phyloP scores from a whole-genome alignment of 2,888 invertebrate species.

The Dilophus febrilis region DNA sequence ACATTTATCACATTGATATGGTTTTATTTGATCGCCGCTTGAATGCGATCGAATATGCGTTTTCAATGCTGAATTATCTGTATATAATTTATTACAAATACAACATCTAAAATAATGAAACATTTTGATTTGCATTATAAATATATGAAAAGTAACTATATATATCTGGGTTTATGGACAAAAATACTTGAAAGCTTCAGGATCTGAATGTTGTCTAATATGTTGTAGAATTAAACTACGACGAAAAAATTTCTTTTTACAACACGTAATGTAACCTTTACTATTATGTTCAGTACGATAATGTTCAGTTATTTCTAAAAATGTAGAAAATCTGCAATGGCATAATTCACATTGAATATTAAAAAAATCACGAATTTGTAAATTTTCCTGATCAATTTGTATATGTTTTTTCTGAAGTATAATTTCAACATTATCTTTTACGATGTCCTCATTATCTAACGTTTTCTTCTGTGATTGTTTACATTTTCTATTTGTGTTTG shows the following conservation, averaged over 20 bases:
- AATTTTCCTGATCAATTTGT: no score
- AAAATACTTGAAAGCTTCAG: conserved; percentile 27
- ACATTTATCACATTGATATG: conserved; percentile 21
- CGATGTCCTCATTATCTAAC: no score
- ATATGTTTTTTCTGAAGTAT: no score
- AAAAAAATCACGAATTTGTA: conserved; percentile 14
- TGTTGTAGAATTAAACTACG: conserved; percentile 25
- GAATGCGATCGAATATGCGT: conserved; percentile 15
- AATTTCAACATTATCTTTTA: no score
- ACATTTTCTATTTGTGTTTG: no score
- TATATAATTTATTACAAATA: conserved; percentile 12
- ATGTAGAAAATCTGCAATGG: conserved; percentile 17
- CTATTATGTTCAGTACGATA: conserved; percentile 21
- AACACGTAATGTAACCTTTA: conserved; percentile 24
- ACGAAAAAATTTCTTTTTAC: conserved; percentile 25
- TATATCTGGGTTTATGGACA: conserved; percentile 20
- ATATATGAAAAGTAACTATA: conserved; percentile 12
- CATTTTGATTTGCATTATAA: no score
- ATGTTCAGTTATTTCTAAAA: conserved; percentile 21
- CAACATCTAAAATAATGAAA: conserved; percentile 1
- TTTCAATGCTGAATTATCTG: conserved; percentile 25
- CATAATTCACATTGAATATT: conserved; percentile 24
- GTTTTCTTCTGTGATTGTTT: no score
- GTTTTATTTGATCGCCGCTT: conserved; percentile 4
- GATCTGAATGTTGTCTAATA: conserved; percentile 24